phyloP scores from a whole-genome alignment of 2,888 invertebrate genomes.

The Harpalus rufipes region DNA sequence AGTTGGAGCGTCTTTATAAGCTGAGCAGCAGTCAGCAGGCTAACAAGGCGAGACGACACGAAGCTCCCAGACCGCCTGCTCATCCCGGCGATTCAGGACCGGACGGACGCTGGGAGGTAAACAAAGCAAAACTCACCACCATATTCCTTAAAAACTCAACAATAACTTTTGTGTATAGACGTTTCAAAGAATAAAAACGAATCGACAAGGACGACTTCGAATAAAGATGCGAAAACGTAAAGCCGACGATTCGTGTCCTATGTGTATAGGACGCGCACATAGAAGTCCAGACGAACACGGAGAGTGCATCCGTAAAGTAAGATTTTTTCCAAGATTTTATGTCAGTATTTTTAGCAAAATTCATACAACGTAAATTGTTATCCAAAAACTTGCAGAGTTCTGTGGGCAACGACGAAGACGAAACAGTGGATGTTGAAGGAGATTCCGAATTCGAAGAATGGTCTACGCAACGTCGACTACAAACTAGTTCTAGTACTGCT shows the following conservation, averaged over 20 bases:
- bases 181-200: conserved; percentile 85
- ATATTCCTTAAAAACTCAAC: neutral
- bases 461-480: conserved; percentile 75
- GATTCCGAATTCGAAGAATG: conserved; percentile 81
- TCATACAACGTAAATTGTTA: neutral
- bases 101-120: conserved; percentile 84
- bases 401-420: conserved; percentile 80
- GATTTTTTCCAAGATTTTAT: conserved; percentile 34
- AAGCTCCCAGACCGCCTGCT: conserved; percentile 74
- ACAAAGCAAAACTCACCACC: conserved; percentile 51
- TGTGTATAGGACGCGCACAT: conserved; percentile 81
- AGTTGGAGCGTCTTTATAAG: conserved; percentile 84
- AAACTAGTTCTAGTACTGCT: conserved; percentile 18
- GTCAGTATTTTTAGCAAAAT: conserved; percentile 7
- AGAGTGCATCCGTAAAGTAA: conserved; percentile 81
- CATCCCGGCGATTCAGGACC: conserved; percentile 78
- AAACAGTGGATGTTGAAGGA: conserved; percentile 85
- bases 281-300: conserved; percentile 82
- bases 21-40: conserved; percentile 78
- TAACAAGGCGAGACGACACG: conserved; percentile 76
- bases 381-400: conserved; percentile 43
- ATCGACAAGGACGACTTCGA: conserved; percentile 84
- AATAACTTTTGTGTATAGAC: conserved; percentile 77
- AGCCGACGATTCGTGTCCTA: conserved; percentile 83
- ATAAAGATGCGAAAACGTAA: conserved; percentile 84